These are phyloP conservation scores for Dusona sp. DNA, from an alignment of 2,888 invertebrate species.

Conservation along the genomic window DNA sequence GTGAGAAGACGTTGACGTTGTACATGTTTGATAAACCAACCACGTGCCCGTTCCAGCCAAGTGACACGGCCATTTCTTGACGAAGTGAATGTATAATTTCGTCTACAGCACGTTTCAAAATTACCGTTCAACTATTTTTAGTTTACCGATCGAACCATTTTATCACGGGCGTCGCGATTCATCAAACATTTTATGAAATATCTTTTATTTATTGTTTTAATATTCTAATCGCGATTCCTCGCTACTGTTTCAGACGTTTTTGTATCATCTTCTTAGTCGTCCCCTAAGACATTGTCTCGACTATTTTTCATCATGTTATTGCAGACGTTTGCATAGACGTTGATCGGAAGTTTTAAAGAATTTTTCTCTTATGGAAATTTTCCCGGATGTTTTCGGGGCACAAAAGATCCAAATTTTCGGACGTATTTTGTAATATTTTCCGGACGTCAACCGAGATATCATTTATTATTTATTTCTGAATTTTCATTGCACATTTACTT, in stretches of 20 bases:
- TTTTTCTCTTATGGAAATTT: background rate
- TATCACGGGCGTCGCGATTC: background rate
- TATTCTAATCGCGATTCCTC: background rate
- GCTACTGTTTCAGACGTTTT: background rate
- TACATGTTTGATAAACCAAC: slow-evolving; percentile 53
- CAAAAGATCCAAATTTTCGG: background rate
- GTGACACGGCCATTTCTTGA: slow-evolving; percentile 43
- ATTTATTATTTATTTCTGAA: background rate
- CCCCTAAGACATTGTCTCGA: background rate
- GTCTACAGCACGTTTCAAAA: slow-evolving; percentile 39
- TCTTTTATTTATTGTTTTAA: background rate
- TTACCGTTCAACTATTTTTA: background rate
- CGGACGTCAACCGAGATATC: background rate
- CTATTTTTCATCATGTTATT: background rate
- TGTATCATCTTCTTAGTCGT: background rate
- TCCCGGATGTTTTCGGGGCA: background rate
- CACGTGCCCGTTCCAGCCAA: slow-evolving; percentile 58
- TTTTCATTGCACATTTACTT: no score
- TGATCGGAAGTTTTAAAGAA: background rate
- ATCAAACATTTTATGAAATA: background rate
- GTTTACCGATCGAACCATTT: background rate
- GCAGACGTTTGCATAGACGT: background rate
- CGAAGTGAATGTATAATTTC: slow-evolving; percentile 41
- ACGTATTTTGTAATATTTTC: background rate
- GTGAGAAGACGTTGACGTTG: slow-evolving; percentile 19